Evolutionary conservation across 2,113 vertebrate species (phyloP).

Genomic region (Puma concolor): DNA sequence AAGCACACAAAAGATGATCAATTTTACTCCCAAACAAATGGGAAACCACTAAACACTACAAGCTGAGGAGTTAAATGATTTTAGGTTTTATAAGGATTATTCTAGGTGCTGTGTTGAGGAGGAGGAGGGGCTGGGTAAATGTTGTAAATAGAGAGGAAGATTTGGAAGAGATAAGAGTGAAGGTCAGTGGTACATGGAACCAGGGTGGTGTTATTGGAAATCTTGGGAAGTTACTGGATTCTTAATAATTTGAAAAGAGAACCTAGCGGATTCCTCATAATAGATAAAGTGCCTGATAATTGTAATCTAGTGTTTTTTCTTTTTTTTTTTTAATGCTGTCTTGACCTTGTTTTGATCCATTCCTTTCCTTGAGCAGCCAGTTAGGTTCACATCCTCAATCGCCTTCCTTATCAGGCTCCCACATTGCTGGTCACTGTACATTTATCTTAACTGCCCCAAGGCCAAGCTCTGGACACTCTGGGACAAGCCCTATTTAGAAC

Average conservation of each 20-base stretch:
- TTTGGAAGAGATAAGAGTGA: background rate
- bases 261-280: background rate
- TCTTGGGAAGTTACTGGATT: background rate
- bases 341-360: background rate
- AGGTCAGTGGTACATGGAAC: background rate
- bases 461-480: background rate
- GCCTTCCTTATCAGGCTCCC: background rate
- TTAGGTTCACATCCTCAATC: background rate
- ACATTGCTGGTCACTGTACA: background rate
- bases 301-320: background rate
- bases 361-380: background rate
- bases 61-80: background rate
- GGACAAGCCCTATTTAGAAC: background rate
- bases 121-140: background rate
- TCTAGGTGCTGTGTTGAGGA: background rate
- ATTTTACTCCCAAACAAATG: background rate
- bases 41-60: background rate
- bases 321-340: background rate
- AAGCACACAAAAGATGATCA: too few relatives aligned
- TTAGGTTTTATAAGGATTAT: background rate
- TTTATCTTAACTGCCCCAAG: background rate
- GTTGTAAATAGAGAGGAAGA: background rate
- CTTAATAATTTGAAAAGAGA: background rate
- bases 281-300: background rate
- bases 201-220: background rate